Base-by-base conservation (phyloP, 2,113 vertebrate species). In the Thymallus thymallus region DNA sequence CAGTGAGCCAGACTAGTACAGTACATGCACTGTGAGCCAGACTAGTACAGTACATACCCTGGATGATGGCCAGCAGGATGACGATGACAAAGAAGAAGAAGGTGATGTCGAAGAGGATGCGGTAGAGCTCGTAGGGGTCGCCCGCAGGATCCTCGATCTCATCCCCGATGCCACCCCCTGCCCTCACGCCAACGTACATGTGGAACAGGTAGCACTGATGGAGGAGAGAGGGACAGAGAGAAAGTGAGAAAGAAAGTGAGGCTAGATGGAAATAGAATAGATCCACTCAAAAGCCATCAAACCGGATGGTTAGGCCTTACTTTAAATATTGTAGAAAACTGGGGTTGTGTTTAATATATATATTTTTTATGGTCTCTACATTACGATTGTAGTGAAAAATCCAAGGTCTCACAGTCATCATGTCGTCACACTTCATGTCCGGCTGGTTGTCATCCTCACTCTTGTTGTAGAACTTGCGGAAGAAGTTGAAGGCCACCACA, bases 1-100 rank as follows among this genome's bases (percentile, higher is more conserved):
- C 26, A 13, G 48, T 51, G 48, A 51, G 1, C 12, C 48, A 55
- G 32, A 30, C 26, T 2, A 13, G n/a, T n/a, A n/a, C n/a, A n/a
- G n/a, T n/a, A n/a, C n/a, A n/a, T n/a, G n/a, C n/a, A n/a, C n/a
- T n/a, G n/a, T n/a, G n/a, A n/a, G n/a, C n/a, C n/a, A n/a, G n/a
- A n/a, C n/a, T n/a, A 13, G 12, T 5, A 10, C 55, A 56, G 10
- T 16, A 5, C 13, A 16, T 89, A 98, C 98, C 98, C 92, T 99
- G 98, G 86, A 99, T 99, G 85, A 99, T 99, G 85, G 98, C 98
- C 90, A 99, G 88, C 48, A 99, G 90, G 89, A 99, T 99, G 86
- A 98, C 98, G 70, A 99, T 98, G 83, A 99, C 98, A 13, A 99
- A 99, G 92, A 99, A 99, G 94, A 99, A 99, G 88, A 99, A 99